phyloP scores from a whole-genome alignment of 2,113 vertebrate genomes.

The Stegostoma tigrinum region DNA sequence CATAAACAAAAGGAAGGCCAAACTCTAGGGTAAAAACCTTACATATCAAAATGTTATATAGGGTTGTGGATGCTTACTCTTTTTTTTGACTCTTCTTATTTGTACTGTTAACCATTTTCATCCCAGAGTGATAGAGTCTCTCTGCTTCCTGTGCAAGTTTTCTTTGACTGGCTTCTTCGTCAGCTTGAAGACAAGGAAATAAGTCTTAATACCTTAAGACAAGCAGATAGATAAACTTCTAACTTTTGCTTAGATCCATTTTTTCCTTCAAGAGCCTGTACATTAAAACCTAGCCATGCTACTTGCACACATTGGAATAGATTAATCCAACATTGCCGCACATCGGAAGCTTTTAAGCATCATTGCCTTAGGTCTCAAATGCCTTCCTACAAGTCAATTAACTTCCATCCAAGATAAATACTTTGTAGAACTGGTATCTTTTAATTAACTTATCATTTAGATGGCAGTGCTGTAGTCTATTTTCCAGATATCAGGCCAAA shows the following conservation, averaged over 20 bases:
- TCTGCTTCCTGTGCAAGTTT: slow-evolving; percentile 79
- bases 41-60: too few relatives aligned
- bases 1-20: too few relatives aligned
- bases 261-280: too few relatives aligned
- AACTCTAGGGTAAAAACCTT: too few relatives aligned
- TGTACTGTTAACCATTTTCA: slow-evolving; percentile 81
- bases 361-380: not conserved
- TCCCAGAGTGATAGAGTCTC: slow-evolving; percentile 74
- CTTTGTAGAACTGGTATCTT: not conserved
- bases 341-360: not conserved
- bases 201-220: not conserved
- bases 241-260: too few relatives aligned
- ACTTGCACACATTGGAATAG: not conserved
- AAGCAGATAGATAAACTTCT: not conserved
- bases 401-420: not conserved
- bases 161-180: slow-evolving; percentile 78
- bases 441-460: not conserved
- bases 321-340: not conserved
- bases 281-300: not conserved
- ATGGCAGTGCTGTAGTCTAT: not conserved
- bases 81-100: slow-evolving; percentile 77
- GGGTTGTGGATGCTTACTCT: slow-evolving; percentile 67
- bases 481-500: not conserved
- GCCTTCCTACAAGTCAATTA: not conserved
- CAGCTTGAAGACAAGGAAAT: slow-evolving; percentile 58